Base-by-base conservation (phyloP, 2,888 invertebrate species). In the Creontiades dilutus region DNA sequence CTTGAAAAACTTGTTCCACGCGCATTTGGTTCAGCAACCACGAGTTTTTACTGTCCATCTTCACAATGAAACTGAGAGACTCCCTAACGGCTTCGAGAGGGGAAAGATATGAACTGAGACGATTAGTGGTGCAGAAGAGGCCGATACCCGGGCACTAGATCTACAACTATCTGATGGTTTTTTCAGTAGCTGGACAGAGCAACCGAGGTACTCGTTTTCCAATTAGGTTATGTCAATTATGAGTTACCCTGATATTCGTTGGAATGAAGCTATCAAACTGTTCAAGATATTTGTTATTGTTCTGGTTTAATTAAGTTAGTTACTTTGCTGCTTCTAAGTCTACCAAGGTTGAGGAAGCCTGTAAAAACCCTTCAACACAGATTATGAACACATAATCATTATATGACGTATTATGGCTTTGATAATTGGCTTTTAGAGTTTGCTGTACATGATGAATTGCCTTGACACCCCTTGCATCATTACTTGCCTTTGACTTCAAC, bases 61-160 rank as follows among this genome's bases (percentile, higher is more conserved):
- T 68, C 68, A 68, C 68, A 68, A 23, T 23, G 68, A 68, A 68
- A 68, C 68, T 23, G 27, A 68, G 23, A 7, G 68, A 68, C 68
- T n/a, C 68, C 27, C 23, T 27, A 23, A 27, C 57, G 57, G 57
- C 57, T 57, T 57, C n/a, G 14, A n/a, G n/a, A n/a, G 19, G n/a
- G n/a, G n/a, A 57, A 57, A 57, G 23, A 68, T 23, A 68, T 0
- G 68, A 19, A 68, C 23, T 2, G 23, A 68, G 23, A 68, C 23
- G 23, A 68, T 68, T 68, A 27, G 68, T 27, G 68, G 68, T 7
- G 23, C 19, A 27, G 27, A 16, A n/a, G n/a, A 57, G 57, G 57
- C 16, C 57, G 57, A n/a, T 57, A n/a, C 57, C 57, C 27, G 68
- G 68, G 23, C 19, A 68, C 68, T 68, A 68, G 19, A 68, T 19